Evolutionary conservation across 35 echinoderm and acorn worm genomes (phyloP).

Genomic region (Hemicentrotus pulcherrimus): DNA sequence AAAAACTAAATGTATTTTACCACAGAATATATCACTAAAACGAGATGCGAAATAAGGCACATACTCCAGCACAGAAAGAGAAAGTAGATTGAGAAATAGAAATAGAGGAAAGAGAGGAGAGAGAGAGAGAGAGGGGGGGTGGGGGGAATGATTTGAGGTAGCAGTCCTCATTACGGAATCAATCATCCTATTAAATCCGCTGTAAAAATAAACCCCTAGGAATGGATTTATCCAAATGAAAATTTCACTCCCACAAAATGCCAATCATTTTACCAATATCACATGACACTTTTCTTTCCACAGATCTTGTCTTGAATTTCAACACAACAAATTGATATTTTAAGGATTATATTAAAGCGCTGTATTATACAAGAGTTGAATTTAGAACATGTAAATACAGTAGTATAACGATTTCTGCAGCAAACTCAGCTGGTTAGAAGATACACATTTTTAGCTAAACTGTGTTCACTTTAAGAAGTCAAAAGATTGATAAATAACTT

Average conservation of each 20-base stretch:
- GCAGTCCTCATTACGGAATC: constrained; percentile 7
- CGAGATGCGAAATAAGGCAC: too few relatives aligned
- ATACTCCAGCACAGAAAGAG: too few relatives aligned
- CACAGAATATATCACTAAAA: background rate
- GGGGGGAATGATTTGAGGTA: background rate
- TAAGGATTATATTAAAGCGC: background rate
- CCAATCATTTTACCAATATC: background rate
- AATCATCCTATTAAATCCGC: background rate
- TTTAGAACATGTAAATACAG: background rate
- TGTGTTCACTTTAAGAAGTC: background rate
- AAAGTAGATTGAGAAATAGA: background rate
- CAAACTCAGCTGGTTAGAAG: background rate
- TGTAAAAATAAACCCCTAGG: constrained; percentile 31
- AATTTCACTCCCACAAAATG: background rate
- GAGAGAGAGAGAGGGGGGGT: background rate
- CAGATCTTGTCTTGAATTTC: background rate
- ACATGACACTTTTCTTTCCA: background rate
- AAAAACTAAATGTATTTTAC: background rate
- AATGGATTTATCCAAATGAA: constrained; percentile 15
- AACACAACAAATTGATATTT: background rate
- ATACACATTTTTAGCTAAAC: too few relatives aligned
- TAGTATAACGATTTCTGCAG: background rate
- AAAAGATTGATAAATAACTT: background rate
- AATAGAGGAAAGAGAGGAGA: background rate
- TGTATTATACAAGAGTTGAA: background rate